phyloP scores from a whole-genome alignment of 2,113 vertebrate genomes.

The Connochaetes taurinus region DNA sequence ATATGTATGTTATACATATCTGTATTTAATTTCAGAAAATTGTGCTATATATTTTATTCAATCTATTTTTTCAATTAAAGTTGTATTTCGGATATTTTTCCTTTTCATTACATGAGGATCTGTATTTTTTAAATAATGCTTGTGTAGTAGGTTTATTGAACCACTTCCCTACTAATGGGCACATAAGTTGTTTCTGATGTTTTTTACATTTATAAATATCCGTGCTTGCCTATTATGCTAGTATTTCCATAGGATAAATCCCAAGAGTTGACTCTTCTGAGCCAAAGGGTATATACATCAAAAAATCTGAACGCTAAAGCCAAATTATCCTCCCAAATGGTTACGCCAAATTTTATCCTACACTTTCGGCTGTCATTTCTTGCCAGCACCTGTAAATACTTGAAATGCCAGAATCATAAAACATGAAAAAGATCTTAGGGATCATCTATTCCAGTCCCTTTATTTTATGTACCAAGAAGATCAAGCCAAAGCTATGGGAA shows the following conservation, averaged over 20 bases:
- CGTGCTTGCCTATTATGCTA: background rate
- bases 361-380: background rate
- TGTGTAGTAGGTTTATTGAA: background rate
- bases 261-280: background rate
- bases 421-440: background rate
- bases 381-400: background rate
- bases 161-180: background rate
- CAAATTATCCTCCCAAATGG: background rate
- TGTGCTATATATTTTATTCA: background rate
- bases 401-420: conserved; percentile 7
- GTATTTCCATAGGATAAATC: background rate
- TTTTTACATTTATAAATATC: background rate
- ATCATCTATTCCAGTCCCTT: background rate
- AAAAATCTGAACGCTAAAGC: background rate
- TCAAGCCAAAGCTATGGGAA: background rate
- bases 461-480: background rate
- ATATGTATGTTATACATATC: background rate
- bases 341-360: background rate
- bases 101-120: background rate
- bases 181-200: background rate
- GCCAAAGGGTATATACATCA: background rate
- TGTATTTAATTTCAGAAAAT: background rate
- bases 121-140: background rate
- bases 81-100: background rate
- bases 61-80: background rate